phyloP scores from a whole-genome alignment of 2,797 vertebrate species.

The Cuniculus paca region DNA sequence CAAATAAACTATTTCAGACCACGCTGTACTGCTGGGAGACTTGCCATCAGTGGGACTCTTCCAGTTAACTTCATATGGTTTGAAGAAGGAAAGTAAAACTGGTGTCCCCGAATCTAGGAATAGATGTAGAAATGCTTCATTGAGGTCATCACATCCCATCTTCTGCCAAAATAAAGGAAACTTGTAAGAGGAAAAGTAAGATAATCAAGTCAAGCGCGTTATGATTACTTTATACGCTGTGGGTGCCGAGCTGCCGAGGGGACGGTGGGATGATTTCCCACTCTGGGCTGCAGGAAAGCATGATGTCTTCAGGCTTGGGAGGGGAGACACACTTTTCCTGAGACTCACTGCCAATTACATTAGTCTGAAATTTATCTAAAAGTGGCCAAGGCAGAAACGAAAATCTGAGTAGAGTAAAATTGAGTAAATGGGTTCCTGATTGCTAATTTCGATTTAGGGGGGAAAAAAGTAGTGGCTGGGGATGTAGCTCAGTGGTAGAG shows the following conservation, averaged over 20 bases:
- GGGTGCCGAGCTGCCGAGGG: background rate
- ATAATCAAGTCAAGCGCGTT: background rate
- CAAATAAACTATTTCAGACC: conserved; percentile 6
- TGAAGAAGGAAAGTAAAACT: conserved; percentile 43
- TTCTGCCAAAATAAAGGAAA: conserved; percentile 59
- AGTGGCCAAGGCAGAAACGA: background rate
- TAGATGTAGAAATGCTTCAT: conserved; percentile 40
- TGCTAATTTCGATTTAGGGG: background rate
- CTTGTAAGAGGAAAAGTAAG: background rate
- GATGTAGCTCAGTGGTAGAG: background rate
- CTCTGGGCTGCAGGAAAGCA: conserved; percentile 30
- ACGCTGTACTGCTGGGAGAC: background rate
- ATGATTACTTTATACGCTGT: background rate
- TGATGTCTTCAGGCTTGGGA: conserved; percentile 14
- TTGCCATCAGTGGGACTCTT: background rate
- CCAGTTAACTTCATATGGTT: conserved; percentile 14
- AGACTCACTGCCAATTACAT: background rate
- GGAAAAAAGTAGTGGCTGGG: background rate
- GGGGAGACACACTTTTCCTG: background rate
- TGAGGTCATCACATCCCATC: conserved; percentile 58
- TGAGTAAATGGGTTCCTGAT: background rate
- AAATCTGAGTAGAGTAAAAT: background rate
- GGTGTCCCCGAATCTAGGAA: conserved; percentile 54
- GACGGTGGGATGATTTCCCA: background rate
- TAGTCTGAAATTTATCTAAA: background rate